A percentile compares a stretch with the other conserved stretches of the same genome.
Evolutionary conservation across 2,113 vertebrate species (phyloP).

Genomic region (Oncorhynchus gorbuscha): DNA sequence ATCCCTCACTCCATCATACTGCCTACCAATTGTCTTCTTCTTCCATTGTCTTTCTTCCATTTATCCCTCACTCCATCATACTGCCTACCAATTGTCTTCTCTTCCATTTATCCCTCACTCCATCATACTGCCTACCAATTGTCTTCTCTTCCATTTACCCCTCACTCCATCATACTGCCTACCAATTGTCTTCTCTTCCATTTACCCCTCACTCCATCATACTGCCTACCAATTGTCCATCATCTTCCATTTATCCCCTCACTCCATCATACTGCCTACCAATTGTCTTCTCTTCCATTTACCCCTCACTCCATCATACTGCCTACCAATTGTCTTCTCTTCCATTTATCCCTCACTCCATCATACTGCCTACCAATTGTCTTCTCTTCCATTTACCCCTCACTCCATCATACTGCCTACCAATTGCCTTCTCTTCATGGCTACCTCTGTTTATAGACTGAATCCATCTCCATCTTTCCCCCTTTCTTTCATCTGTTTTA

Average conservation of each 20-base stretch:
- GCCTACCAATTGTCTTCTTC: background rate
- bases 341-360: background rate
- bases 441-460: background rate
- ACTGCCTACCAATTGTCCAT: background rate
- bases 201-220: background rate
- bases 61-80: background rate
- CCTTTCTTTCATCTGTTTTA: background rate
- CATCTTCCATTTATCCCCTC: background rate
- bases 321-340: too few relatives aligned
- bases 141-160: background rate
- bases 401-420: background rate
- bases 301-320: background rate
- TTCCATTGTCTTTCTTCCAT: too few relatives aligned
- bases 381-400: background rate
- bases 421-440: background rate
- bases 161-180: background rate
- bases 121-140: background rate
- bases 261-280: too few relatives aligned
- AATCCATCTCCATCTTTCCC: background rate
- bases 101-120: background rate
- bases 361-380: too few relatives aligned
- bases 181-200: background rate
- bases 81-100: background rate
- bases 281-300: too few relatives aligned
- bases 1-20: background rate